Evolutionary conservation across 2,888 invertebrate species (phyloP).

Genomic region (Yponomeuta cagnagella): DNA sequence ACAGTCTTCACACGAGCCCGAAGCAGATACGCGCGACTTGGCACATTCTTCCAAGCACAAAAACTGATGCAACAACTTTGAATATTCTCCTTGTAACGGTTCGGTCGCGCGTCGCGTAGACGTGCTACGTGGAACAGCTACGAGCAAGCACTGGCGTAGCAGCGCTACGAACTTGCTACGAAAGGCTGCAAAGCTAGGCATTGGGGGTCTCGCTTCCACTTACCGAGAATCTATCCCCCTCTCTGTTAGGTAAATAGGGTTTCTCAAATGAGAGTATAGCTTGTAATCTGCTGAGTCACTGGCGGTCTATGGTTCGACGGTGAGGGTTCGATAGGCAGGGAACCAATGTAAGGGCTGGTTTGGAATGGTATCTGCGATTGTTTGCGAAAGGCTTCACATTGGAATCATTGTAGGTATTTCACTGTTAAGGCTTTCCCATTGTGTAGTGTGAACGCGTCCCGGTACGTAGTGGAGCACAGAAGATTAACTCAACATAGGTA

Average conservation of each 20-base stretch:
- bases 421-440: constrained; percentile 21
- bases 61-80: background rate
- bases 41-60: background rate
- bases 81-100: background rate
- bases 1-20: constrained; percentile 40
- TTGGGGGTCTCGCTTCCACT: constrained; percentile 26
- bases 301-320: background rate
- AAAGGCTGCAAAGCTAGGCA: background rate
- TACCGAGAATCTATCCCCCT: constrained; percentile 27
- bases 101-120: constrained; percentile 35
- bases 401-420: constrained; percentile 60
- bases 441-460: background rate
- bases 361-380: constrained; percentile 41
- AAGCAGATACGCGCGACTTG: background rate
- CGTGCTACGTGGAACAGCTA: constrained; percentile 52
- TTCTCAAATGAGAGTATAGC: constrained; percentile 35
- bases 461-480: background rate
- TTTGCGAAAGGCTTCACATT: constrained; percentile 54
- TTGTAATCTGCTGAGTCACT: background rate
- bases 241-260: constrained; percentile 39
- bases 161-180: constrained; percentile 25
- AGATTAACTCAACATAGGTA: background rate
- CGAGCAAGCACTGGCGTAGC: constrained; percentile 54
- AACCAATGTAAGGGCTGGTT: constrained; percentile 12
- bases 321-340: background rate